Evolutionary conservation across 2,888 invertebrate species (phyloP).

Genomic region (Aleiodes testaceus): DNA sequence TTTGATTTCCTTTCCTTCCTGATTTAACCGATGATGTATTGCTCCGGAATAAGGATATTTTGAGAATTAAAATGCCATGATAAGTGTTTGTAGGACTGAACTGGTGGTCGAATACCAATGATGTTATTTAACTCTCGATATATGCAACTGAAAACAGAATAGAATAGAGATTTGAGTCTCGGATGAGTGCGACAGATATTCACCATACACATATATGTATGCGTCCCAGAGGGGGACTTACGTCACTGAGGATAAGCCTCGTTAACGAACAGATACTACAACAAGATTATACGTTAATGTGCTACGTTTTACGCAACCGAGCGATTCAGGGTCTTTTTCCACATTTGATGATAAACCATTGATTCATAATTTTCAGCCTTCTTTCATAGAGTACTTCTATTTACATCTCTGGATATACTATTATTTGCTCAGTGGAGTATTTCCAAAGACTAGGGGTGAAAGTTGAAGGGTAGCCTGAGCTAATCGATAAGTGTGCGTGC

Average conservation of each 20-base stretch:
- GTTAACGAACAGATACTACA: constrained; percentile 51
- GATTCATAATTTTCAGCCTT: constrained; percentile 12
- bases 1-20: background rate
- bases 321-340: constrained; percentile 26
- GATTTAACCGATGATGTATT: background rate
- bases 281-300: constrained; percentile 55
- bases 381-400: background rate
- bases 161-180: constrained; percentile 1
- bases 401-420: background rate
- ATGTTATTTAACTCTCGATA: constrained; percentile 50
- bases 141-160: constrained; percentile 18
- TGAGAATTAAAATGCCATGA: constrained; percentile 21
- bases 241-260: constrained; percentile 55
- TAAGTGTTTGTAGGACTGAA: background rate
- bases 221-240: constrained; percentile 41
- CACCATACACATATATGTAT: constrained; percentile 7
- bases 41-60: constrained; percentile 4
- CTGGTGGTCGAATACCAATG: constrained; percentile 43
- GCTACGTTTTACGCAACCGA: constrained; percentile 50
- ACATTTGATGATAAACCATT: constrained; percentile 27
- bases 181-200: constrained; percentile 21
- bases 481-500: constrained; percentile 24
- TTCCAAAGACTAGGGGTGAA: background rate
- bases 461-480: background rate
- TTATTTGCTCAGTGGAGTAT: background rate